Percentiles rank a stretch among this genome's conserved stretches.
Conservation (phyloP, 2,888 invertebrate species). For the Amblyjoppa proteus region DNA sequence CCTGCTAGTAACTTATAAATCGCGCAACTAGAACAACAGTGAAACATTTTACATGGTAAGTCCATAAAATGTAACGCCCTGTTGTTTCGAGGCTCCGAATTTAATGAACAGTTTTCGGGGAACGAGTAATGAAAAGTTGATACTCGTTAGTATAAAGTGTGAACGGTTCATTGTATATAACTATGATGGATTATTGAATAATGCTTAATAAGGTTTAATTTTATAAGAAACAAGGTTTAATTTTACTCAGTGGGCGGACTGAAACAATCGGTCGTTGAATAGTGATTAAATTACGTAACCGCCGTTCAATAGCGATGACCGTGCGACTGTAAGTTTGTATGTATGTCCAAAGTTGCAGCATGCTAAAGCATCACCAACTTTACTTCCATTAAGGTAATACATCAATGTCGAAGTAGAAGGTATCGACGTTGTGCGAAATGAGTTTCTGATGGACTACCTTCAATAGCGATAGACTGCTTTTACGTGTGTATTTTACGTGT, state of each 20-base stretch:
- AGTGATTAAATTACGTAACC: background rate
- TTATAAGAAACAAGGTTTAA: background rate
- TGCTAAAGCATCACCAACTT: background rate
- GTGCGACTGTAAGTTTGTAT: background rate
- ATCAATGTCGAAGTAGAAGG: background rate
- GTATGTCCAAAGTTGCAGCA: background rate
- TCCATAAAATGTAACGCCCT: too few species aligned
- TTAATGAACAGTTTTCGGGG: background rate
- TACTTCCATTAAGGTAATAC: background rate
- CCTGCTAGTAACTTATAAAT: background rate
- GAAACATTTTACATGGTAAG: background rate
- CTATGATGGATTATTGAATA: background rate
- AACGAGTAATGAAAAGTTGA: background rate
- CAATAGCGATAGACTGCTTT: background rate
- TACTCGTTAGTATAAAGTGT: background rate
- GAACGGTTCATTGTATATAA: slow-evolving; percentile 18
- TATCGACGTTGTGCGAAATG: background rate
- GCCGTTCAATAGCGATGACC: background rate
- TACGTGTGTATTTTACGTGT: slow-evolving; percentile 8
- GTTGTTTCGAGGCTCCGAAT: background rate
- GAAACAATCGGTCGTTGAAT: background rate
- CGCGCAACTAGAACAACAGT: background rate
- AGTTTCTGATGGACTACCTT: background rate
- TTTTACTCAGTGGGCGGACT: background rate
- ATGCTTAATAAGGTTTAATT: slow-evolving; percentile 13